Base-by-base conservation (phyloP, 2,797 vertebrate genomes). In the Cheirogaleus major region DNA sequence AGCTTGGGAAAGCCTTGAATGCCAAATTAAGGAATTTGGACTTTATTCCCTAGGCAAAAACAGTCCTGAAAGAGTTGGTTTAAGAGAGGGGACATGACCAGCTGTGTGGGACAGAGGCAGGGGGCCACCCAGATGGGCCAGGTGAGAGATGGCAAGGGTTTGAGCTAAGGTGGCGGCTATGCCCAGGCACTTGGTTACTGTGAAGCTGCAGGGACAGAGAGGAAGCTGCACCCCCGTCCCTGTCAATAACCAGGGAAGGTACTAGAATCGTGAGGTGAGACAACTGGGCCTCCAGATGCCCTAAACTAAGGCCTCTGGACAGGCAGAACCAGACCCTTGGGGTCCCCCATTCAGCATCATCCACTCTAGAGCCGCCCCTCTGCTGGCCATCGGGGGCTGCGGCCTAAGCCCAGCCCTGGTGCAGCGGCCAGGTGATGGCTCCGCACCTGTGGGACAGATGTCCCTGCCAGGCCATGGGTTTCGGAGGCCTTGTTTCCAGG, bases 181-280 rank as follows among this genome's bases (percentile, higher is more conserved):
- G 15, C 8, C 18, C 38, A 45, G 48, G 43, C 2, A 7, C 22
- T 70, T 9, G 20, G 30, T 35, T 18, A 43, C 48, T 17, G 4
- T 20, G 61, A 80, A 41, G 48, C n/a, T 70, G 4, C 25, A 75
- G 79, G 61, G 43, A 41, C 57, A 35, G n/a, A 45, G 32, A 3
- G 1, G 4, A 82, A 81, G 18, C 18, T 83, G 22, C 11, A 35
- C 18, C 3, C 5, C 9, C 2, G 4, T 5, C 18, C 30, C 0
- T 7, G 25, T 55, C 23, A 50, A 13, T 41, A 55, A 63, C 23
- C 0, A 18, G n/a, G n/a, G 89, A 38, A 81, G 20, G 38, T 0
- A 1, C 70, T 48, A 80, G 65, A 23, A 80, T 35, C 14, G 4
- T 50, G 30, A 41, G 23, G 4, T 45, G 18, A 79, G 55, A 73